Evolutionary conservation across 2,888 invertebrate species (phyloP), one percentile per base, ranked within the genome.

Genomic region (Lithosia quadra): DNA sequence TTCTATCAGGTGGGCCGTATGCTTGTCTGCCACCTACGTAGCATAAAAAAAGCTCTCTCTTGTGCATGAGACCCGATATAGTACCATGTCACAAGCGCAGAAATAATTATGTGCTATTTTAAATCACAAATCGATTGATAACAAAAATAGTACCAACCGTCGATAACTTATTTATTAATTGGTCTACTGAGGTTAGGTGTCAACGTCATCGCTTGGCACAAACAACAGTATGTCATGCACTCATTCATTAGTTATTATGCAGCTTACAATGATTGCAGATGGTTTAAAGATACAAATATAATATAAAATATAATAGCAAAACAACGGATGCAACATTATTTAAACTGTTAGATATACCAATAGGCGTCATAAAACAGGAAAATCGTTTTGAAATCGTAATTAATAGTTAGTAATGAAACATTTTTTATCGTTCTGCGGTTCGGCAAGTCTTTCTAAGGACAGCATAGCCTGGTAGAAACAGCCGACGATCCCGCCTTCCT

Each of bases 111-210:
- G 0, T 5, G 18, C 15, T 18, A 43, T n/a, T 18, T 18, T 43
- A 15, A 43, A 53, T 62, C 49, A 62, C 49, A 0, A 53, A 33
- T 62, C 49, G 49, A 62, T 22, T 62, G 21, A 62, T 53, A 53
- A 21, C 7, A 33, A 28, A 18, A 18, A 18, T 28, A 62, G 18
- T 49, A 49, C 28, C 53, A 21, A 15, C 24, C n/a, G 53, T 22
- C 21, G 13, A 57, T 56, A 36, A 56, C 53, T 10, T 53, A 55
- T 24, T n/a, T 63, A 49, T 55, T 53, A 34, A 63, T 63, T 22
- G n/a, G 10, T 55, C 21, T 63, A 49, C 62, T 33, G n/a, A 62
- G n/a, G 28, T 33, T 13, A 55, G 21, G 55, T 10, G 34, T 55
- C 33, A 63, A 55, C 22, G 34, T 55, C 33, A 63, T 34, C 22